A percentile compares a stretch with the other conserved stretches of the same genome.
phyloP scores from a whole-genome alignment of 1,140 invertebrate genomes.

The Drosophila orena region DNA sequence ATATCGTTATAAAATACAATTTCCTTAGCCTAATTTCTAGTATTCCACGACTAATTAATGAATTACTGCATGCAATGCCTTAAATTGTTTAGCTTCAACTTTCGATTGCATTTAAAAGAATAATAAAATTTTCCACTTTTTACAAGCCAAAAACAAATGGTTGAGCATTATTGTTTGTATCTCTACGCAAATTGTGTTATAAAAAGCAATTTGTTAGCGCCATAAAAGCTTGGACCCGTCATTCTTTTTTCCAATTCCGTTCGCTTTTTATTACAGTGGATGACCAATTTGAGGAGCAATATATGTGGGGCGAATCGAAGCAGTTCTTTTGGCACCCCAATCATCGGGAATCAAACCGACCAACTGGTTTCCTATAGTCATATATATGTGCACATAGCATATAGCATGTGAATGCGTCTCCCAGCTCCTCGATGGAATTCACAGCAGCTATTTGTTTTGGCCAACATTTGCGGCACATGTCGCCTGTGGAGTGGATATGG shows the following conservation, averaged over 20 bases:
- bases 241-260: slow-evolving; percentile 22
- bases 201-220: slow-evolving; percentile 81
- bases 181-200: slow-evolving; percentile 70
- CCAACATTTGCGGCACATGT: slow-evolving; percentile 75
- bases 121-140: slow-evolving; percentile 4
- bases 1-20: not conserved
- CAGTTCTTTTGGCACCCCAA: slow-evolving; percentile 20
- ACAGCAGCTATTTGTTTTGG: slow-evolving; percentile 73
- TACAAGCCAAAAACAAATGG: slow-evolving; percentile 39
- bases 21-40: not conserved
- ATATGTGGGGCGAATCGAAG: slow-evolving; percentile 26
- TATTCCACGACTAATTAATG: not conserved
- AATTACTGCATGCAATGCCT: not conserved
- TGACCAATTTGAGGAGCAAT: slow-evolving; percentile 81
- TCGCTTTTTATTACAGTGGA: slow-evolving; percentile 66
- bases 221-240: slow-evolving; percentile 62
- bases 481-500: slow-evolving; percentile 47
- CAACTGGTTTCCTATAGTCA: slow-evolving; percentile 21
- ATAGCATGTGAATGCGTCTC: not conserved
- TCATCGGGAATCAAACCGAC: slow-evolving; percentile 35
- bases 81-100: not conserved
- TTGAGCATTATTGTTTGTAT: slow-evolving; percentile 49
- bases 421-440: slow-evolving; percentile 58
- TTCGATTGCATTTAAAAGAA: not conserved
- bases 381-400: slow-evolving; percentile 11